Percentiles rank a stretch among this genome's conserved stretches.
These are phyloP conservation scores for Gymnoscopelus microlampas DNA, from an alignment of 2,797 vertebrate species.

Conservation along the genomic window DNA sequence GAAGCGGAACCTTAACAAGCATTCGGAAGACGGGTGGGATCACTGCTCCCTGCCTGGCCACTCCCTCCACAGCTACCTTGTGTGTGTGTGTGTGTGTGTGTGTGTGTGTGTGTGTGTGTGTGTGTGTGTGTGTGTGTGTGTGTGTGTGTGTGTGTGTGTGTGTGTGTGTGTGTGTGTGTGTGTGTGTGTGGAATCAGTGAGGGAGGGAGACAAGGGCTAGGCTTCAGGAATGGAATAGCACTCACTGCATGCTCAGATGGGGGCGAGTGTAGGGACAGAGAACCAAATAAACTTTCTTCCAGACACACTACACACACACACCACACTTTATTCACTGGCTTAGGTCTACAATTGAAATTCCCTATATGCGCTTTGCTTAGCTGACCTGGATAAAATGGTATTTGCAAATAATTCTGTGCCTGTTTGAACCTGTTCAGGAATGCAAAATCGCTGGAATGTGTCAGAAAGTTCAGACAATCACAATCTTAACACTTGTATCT, in stretches of 20 bases:
- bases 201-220: slow-evolving; percentile 28
- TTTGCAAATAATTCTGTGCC: no score
- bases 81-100: slow-evolving; percentile 48
- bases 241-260: slow-evolving; percentile 74
- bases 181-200: slow-evolving; percentile 37
- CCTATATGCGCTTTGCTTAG: slow-evolving; percentile 14
- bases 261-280: slow-evolving; percentile 76
- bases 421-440: no score
- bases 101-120: slow-evolving; percentile 45
- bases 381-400: no score
- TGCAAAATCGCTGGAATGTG: no score
- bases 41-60: slow-evolving; percentile 63
- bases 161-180: slow-evolving; percentile 47
- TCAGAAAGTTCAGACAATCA: no score
- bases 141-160: slow-evolving; percentile 47
- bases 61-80: slow-evolving; percentile 77
- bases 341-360: slow-evolving; percentile 54
- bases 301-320: slow-evolving; percentile 60
- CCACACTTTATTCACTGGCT: slow-evolving; percentile 58
- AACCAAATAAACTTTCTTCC: slow-evolving; percentile 82
- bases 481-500: no score
- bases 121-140: slow-evolving; percentile 51
- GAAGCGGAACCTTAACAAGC: slow-evolving; percentile 83
- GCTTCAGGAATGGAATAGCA: slow-evolving; percentile 78
- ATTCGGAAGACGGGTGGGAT: slow-evolving; percentile 79